These are phyloP conservation scores for Anas platyrhynchos DNA, from an alignment of 2,113 vertebrate species.

Conservation along the genomic window DNA sequence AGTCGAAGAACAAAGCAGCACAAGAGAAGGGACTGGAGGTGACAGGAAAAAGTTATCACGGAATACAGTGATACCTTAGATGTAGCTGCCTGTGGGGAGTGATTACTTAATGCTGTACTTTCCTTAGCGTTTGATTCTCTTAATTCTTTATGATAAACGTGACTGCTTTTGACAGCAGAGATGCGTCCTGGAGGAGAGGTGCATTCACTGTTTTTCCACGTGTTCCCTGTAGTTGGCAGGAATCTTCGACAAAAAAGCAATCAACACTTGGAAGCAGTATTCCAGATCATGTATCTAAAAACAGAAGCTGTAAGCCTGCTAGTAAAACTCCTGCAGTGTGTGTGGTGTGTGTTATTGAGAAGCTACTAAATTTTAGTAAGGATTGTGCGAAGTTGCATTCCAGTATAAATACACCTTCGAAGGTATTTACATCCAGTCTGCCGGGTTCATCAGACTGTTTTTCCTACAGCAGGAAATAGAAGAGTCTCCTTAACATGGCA, in stretches of 20 bases:
- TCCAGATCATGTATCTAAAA: background rate
- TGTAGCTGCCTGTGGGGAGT: background rate
- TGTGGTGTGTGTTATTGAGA: conserved; percentile 1
- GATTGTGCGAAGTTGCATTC: conserved; percentile 16
- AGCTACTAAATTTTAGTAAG: background rate
- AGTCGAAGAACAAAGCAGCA: background rate
- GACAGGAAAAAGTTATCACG: background rate
- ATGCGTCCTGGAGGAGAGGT: background rate
- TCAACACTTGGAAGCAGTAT: background rate
- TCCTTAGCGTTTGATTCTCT: background rate
- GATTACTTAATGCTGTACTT: background rate
- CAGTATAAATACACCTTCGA: conserved; percentile 11
- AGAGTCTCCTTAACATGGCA: background rate
- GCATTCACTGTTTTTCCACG: background rate
- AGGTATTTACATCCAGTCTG: background rate
- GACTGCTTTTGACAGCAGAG: background rate
- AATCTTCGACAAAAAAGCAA: background rate
- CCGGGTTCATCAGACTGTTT: background rate
- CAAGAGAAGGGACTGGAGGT: background rate
- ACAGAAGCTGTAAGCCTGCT: background rate
- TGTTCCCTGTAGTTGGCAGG: background rate
- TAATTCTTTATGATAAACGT: background rate
- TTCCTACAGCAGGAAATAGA: background rate
- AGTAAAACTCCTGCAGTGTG: background rate
- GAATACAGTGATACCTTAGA: background rate